Evolutionary conservation across 2,113 vertebrate species (phyloP).

Genomic region (Aptenodytes forsteri): DNA sequence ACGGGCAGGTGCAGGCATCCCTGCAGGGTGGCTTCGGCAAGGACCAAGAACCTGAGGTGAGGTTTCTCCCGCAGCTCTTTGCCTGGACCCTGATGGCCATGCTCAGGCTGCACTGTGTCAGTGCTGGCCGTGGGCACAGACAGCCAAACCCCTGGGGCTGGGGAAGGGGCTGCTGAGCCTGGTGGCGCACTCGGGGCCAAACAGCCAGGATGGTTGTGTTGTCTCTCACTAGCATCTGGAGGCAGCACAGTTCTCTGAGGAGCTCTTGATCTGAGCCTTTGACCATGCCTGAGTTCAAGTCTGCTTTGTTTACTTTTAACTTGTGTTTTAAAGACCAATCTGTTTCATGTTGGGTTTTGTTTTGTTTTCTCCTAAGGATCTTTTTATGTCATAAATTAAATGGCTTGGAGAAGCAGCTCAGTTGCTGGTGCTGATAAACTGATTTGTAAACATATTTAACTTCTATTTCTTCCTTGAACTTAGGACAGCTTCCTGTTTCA

Average conservation of each 20-base stretch:
- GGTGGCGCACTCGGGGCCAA: accelerated
- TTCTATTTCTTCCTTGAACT: neutral
- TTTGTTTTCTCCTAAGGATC: neutral
- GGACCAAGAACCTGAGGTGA: neutral
- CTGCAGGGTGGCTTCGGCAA: neutral
- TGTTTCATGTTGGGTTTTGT: neutral
- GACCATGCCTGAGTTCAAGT: neutral
- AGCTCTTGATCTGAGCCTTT: neutral
- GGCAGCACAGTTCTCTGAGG: neutral
- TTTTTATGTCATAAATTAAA: neutral
- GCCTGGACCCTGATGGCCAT: neutral
- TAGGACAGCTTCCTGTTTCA: neutral
- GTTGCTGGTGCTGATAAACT: neutral
- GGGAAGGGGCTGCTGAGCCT: neutral
- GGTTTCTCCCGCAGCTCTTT: neutral
- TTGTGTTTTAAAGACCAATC: neutral
- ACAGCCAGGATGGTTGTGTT: neutral
- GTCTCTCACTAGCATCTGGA: neutral
- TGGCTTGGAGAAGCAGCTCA: neutral
- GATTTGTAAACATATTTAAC: neutral
- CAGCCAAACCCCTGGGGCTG: neutral
- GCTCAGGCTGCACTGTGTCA: neutral
- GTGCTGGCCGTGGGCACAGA: neutral
- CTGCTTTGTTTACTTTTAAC: neutral
- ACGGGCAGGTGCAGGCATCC: neutral